Evolutionary conservation across 1,140 invertebrate genomes (phyloP), one percentile per base, ranked within the genome.

Genomic region (Drosophila bocqueti): DNA sequence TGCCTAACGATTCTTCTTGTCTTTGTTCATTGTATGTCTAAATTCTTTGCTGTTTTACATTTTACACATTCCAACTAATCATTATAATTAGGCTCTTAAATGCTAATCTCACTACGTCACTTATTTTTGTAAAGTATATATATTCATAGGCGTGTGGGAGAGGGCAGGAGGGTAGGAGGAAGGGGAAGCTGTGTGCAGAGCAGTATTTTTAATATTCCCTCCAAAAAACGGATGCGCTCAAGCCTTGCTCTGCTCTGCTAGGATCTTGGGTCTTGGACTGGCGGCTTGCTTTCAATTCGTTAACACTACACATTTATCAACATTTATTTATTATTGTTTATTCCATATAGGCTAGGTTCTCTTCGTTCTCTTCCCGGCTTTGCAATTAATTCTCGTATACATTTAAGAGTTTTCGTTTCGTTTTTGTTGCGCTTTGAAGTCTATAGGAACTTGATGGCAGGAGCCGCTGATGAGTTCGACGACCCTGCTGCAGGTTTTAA

Each of bases 241-340:
- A 85, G 82, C 82, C 36, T 79, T 60, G 68, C 71, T 85, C 62
- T 67, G 62, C 36, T 24, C 24, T 24, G 24, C 24, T 42, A 24
- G 66, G 66, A 24, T 21, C 2, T 55, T 45, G 52, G 45, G 29
- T 15, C 34, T 29, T 65, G n/a, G 61, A 8, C 64, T 60, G 43
- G 21, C 54, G 43, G 21, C 54, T 77, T 74, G 62, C 40, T 58
- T 50, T 78, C 64, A 63, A 71, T 62, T 81, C 29, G 40, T 90
- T 90, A 90, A 90, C 79, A 90, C 85, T 90, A 90, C 85, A 90
- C 85, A 90, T 90, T 90, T 85, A 90, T 85, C 85, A 90, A 90
- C 85, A 90, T 90, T 90, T 85, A 90, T 67, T 85, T 71, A 67
- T 54, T 80, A 65, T 87, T 57, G 54, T 57, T 71, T 69, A 63